phyloP scores from a whole-genome alignment of 1,140 invertebrate genomes.

The Drosophila varians region DNA sequence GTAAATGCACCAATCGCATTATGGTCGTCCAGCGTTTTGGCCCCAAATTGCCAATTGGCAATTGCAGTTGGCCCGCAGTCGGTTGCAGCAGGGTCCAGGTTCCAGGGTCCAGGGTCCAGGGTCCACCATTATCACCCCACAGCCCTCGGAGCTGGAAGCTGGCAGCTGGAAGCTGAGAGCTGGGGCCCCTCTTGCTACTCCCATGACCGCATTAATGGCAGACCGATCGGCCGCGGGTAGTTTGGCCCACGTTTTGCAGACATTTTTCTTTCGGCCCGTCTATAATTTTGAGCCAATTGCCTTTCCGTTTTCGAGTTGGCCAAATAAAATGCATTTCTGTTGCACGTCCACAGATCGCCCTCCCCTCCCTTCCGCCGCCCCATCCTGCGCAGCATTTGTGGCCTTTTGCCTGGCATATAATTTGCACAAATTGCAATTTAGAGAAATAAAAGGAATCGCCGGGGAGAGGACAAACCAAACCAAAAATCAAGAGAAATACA shows the following conservation, averaged over 20 bases:
- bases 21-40: constrained; percentile 74
- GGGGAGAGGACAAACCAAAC: no score
- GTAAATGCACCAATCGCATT: constrained; percentile 82
- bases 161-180: no score
- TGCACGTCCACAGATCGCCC: constrained; percentile 46
- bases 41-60: constrained; percentile 63
- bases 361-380: background rate
- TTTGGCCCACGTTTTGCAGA: constrained; percentile 77
- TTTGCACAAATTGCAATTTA: constrained; percentile 80
- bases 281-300: constrained; percentile 55
- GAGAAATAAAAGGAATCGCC: constrained; percentile 72
- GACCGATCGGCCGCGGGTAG: constrained; percentile 44
- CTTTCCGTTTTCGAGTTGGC: constrained; percentile 33
- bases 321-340: constrained; percentile 75
- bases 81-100: no score
- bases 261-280: constrained; percentile 55
- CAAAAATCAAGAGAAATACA: constrained; percentile 19
- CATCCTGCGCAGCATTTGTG: constrained; percentile 60
- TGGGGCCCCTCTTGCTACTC: background rate
- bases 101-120: no score
- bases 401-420: constrained; percentile 75
- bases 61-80: constrained; percentile 44
- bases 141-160: no score
- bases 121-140: background rate
- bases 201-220: constrained; percentile 18